These are phyloP conservation scores for Solenopsis invicta DNA, from an alignment of 1,140 invertebrate genomes.

Conservation along the genomic window DNA sequence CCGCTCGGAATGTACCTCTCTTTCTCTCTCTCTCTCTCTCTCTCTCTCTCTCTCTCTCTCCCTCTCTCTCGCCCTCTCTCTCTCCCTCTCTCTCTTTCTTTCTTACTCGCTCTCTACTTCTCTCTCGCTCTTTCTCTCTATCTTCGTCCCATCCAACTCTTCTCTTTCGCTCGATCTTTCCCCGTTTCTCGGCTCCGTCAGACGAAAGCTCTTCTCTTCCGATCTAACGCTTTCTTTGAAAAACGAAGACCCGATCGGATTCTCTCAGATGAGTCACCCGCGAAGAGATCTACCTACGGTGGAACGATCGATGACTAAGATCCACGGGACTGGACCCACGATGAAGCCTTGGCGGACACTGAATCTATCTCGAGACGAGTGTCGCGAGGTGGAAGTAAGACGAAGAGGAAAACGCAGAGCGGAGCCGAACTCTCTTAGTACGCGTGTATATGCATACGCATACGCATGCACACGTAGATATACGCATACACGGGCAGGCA, in stretches of 20 bases:
- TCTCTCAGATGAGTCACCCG: conserved; percentile 52
- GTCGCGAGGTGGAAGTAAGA: conserved; percentile 13
- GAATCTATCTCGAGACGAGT: conserved; percentile 38
- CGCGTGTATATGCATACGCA: not conserved
- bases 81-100: not conserved
- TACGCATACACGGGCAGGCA: not conserved
- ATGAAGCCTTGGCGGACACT: not conserved
- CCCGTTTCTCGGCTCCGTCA: conserved; percentile 1
- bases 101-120: not conserved
- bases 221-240: conserved; percentile 12
- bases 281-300: conserved; percentile 61
- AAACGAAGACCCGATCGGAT: conserved; percentile 15
- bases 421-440: conserved; percentile 11
- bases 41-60: conserved; percentile 45
- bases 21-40: conserved; percentile 58
- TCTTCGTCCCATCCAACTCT: not conserved
- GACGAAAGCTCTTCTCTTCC: conserved; percentile 47
- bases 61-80: conserved; percentile 44
- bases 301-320: conserved; percentile 68
- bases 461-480: not conserved
- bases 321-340: conserved; percentile 52
- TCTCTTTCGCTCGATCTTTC: not conserved
- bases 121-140: not conserved
- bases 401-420: conserved; percentile 24
- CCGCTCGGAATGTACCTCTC: conserved; percentile 84